Percentiles rank a stretch among this genome's conserved stretches.
Conservation (phyloP, 2,888 invertebrate species). For the Drosophila phalerata region DNA sequence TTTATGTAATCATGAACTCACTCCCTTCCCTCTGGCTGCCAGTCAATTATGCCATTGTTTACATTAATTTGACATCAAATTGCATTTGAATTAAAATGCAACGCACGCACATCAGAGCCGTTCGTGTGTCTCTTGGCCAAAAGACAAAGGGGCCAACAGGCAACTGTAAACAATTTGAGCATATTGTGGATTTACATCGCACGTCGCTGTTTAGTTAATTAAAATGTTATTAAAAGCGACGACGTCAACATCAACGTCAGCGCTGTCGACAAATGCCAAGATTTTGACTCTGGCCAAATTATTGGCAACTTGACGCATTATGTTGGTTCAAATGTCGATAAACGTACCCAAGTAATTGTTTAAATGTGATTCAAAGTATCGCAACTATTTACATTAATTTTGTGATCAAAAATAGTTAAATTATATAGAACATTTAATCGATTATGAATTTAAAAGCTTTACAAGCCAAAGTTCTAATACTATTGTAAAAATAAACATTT, state of each 20-base stretch:
- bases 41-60: constrained; percentile 67
- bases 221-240: constrained; percentile 63
- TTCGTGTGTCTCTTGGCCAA: background rate
- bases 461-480: background rate
- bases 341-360: background rate
- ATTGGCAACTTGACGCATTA: constrained; percentile 19
- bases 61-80: constrained; percentile 70
- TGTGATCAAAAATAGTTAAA: background rate
- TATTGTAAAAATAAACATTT: background rate
- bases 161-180: constrained; percentile 19
- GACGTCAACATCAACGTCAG: constrained; percentile 38
- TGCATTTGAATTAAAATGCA: constrained; percentile 69
- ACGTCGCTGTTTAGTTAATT: constrained; percentile 58
- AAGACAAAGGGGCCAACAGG: constrained; percentile 14
- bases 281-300: constrained; percentile 25
- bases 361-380: background rate
- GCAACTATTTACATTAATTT: background rate
- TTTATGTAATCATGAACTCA: constrained; percentile 35
- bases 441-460: background rate
- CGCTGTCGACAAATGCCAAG: constrained; percentile 45
- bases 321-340: background rate
- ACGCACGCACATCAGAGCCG: constrained; percentile 42
- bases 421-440: no score
- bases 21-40: constrained; percentile 28
- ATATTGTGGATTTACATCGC: constrained; percentile 5